Percentiles rank a stretch among this genome's conserved stretches.
These are phyloP conservation scores for Miltochrista miniata DNA, from an alignment of 2,888 invertebrate genomes.

Conservation along the genomic window DNA sequence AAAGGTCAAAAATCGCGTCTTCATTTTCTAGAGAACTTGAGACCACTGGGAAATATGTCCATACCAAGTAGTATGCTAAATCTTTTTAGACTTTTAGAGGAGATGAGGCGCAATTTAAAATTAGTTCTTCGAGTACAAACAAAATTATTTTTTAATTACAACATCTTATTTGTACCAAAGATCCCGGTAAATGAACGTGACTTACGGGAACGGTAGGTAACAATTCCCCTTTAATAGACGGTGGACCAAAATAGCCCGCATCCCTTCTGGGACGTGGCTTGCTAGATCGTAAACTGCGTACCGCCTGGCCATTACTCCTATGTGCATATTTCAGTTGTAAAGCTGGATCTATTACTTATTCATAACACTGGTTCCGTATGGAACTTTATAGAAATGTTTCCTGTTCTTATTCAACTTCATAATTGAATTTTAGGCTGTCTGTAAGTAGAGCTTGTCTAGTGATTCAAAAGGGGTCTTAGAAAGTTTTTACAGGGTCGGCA, in stretches of 20 bases:
- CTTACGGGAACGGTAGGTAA: conserved; percentile 2
- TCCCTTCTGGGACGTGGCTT: conserved; percentile 24
- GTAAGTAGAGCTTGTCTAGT: too few species aligned
- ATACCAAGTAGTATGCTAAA: too few species aligned
- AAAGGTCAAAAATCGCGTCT: too few species aligned
- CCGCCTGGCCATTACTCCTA: conserved; percentile 21
- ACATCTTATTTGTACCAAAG: not conserved
- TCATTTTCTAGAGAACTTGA: too few species aligned
- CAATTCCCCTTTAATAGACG: conserved; percentile 22
- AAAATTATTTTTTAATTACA: too few species aligned
- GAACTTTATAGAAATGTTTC: not conserved
- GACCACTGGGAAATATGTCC: too few species aligned
- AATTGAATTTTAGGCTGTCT: too few species aligned
- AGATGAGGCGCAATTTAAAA: too few species aligned
- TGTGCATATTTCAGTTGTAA: conserved; percentile 22
- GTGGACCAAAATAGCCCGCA: conserved; percentile 33
- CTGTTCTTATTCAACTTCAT: not conserved
- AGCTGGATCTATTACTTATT: conserved; percentile 16
- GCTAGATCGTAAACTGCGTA: conserved; percentile 31
- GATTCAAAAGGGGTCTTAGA: too few species aligned
- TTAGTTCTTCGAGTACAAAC: too few species aligned
- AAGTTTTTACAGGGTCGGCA: too few species aligned
- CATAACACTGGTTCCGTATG: conserved; percentile 18
- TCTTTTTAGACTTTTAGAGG: too few species aligned
- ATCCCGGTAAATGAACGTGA: not conserved